Evolutionary conservation across 2,113 vertebrate genomes (phyloP).

Genomic region (Atherinomorus stipes): DNA sequence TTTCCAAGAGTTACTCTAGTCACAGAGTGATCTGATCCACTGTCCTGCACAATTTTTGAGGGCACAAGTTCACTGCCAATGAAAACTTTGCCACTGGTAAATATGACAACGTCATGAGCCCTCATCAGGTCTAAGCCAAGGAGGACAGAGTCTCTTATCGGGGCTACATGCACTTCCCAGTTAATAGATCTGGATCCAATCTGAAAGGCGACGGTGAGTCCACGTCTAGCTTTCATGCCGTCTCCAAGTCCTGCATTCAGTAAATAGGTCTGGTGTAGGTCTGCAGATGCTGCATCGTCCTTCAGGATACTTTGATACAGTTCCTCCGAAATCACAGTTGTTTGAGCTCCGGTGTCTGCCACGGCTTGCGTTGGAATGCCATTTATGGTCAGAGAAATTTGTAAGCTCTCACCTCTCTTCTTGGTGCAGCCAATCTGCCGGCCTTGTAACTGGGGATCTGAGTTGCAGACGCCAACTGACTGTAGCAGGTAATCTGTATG

Average conservation of each 20-base stretch:
- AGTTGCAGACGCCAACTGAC: too few relatives aligned
- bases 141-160: background rate
- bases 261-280: background rate
- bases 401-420: background rate
- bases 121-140: conserved; percentile 1
- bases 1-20: background rate
- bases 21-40: conserved; percentile 4
- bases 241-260: conserved; percentile 4
- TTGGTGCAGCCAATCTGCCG: background rate
- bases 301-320: background rate
- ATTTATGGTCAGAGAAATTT: background rate
- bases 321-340: conserved; percentile 1
- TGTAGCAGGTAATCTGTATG: too few relatives aligned
- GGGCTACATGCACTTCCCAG: background rate
- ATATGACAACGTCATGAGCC: background rate
- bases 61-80: background rate
- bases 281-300: background rate
- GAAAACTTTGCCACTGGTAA: conserved; percentile 1
- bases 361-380: background rate
- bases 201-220: background rate
- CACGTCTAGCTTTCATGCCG: background rate
- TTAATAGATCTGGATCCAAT: background rate
- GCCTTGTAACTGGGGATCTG: background rate
- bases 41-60: background rate
- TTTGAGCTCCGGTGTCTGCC: background rate